Base-by-base conservation (phyloP, 1,140 invertebrate genomes). In the Polyergus mexicanus region DNA sequence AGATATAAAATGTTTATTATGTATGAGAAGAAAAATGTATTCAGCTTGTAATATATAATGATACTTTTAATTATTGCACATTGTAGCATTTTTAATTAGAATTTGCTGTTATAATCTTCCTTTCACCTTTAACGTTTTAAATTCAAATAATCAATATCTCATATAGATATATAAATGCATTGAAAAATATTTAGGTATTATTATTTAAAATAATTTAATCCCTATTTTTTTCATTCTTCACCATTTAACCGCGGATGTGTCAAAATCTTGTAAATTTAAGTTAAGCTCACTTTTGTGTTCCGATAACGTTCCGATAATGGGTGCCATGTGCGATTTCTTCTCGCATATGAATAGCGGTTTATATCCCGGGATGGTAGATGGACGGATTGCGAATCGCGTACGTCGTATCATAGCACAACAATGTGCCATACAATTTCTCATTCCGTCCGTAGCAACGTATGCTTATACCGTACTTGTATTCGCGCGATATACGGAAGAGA, bases 321-420 rank as follows among this genome's bases (percentile, higher is more conserved):
- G 69, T 66, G 47, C 60, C 74, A 41, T 32, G 44, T 44, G 74
- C 47, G 75, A 85, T 85, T 80, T 85, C 83, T 58, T 78, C 47
- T 78, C 47, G 74, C 41, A 56, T 74, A 78, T 62, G 77, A 80
- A 63, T 81, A 58, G 54, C 63, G 63, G 63, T 60, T 63, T 58
- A 71, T 80, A 60, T 60, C 47, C 63, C 28, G 22, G 16, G 35
- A n/a, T 68, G 22, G 65, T 32, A 28, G 63, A 65, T 32, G 76
- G 54, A 80, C 65, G 75, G 76, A 85, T 85, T 81, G 77, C 84
- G 2, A 77, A 69, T 51, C 54, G 38, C 51, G 75, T 85, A 85
- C 74, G 81, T 76, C 75, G 51, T 80, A 78, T 80, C 63, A 66
- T 81, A 51, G 41, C 38, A 62, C 56, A 81, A 85, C 76, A 85